Conservation (phyloP, 2,888 invertebrate genomes). For the Drosophila paucipuncta region DNA sequence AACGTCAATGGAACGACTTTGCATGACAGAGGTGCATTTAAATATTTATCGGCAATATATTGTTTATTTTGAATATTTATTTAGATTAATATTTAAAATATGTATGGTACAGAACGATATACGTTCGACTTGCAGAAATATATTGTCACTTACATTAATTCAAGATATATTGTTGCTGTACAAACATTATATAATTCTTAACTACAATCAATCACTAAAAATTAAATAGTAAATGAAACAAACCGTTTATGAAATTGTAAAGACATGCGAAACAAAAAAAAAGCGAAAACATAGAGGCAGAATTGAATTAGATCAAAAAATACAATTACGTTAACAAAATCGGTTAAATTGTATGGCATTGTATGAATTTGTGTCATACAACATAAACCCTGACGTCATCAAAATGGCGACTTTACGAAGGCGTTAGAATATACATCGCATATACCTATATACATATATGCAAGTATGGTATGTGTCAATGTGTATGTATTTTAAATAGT, state of each 20-base stretch:
- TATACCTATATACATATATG: conserved; percentile 2
- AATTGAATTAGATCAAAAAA: background rate
- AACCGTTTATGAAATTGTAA: background rate
- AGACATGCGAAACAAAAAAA: background rate
- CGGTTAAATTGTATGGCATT: too few species aligned
- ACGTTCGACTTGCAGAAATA: background rate
- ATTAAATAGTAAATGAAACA: background rate
- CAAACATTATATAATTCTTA: background rate
- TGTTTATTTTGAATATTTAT: background rate
- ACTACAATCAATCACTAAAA: background rate
- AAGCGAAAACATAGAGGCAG: background rate
- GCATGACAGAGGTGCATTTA: conserved; percentile 23
- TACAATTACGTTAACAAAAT: background rate
- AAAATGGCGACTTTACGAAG: conserved; percentile 6
- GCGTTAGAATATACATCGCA: conserved; percentile 1
- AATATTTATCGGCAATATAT: conserved; percentile 1
- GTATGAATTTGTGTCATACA: background rate
- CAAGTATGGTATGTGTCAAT: conserved; percentile 1
- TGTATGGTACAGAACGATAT: background rate
- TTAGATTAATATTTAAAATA: background rate
- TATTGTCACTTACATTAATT: background rate
- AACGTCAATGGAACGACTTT: background rate
- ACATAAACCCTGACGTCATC: conserved; percentile 7
- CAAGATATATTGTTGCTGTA: background rate
- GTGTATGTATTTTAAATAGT: conserved; percentile 24